Evolutionary conservation across 2,888 invertebrate genomes (phyloP), one percentile per base, ranked within the genome.

Genomic region (Hyalella azteca): DNA sequence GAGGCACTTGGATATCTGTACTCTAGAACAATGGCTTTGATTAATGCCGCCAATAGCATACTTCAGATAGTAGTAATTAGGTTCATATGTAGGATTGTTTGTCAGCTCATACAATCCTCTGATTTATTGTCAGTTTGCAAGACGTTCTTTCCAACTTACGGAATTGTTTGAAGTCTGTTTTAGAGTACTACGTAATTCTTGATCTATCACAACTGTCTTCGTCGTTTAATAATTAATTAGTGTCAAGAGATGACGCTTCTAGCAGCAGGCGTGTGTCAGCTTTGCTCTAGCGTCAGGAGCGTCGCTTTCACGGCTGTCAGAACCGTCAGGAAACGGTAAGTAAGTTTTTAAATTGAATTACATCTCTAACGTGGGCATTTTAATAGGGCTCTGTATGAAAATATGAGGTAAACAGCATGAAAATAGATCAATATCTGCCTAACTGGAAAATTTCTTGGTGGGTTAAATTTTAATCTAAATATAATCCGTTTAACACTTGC

Each of bases 301-400:
- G 36, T 66, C 66, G 19, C 36, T 11, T 4, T 36, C 66, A 66
- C 66, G 32, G 32, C 66, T 36, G 66, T 66, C 66, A 32, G 66
- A n/a, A 66, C 36, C 26, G 66, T 36, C 66, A 66, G 66, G 66
- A 32, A 19, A 15, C 32, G 66, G 66, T 66, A 4, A 66, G 36
- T 54, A 26, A 2, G 26, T 54, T 11, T 15, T 7, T 54, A 22
- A 4, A 29, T 1, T 26, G 11, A 29, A 5, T 5, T 22, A 15
- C 45, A 45, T 15, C 11, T 2, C 1, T 15, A 45, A 15, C 11
- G 19, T 45, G 45, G 19, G 11, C 11, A 2, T 45, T 19, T 45
- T 19, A 15, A 19, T 11, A 15, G 19, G 45, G 19, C 45, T 19
- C 13, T 19, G 3, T 15, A 45, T 11, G 54, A 2, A 54, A 3